Base-by-base conservation (phyloP, 2,113 vertebrate genomes). In the Seriola rivoliana region DNA sequence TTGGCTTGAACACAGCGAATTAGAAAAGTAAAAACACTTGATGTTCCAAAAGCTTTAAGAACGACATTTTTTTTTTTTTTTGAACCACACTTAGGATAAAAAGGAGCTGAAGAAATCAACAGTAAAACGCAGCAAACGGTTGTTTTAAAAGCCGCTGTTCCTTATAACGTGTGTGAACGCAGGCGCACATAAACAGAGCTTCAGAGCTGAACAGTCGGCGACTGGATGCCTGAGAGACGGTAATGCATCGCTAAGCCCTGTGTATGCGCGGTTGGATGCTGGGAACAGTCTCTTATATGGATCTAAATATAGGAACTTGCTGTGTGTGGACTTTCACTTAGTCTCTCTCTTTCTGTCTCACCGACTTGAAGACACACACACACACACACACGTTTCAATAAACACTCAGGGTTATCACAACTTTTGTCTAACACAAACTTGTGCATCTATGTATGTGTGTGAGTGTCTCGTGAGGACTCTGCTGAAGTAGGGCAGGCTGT, bases 401-500 rank as follows among this genome's bases (percentile, higher is more conserved):
- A 85, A 84, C 86, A 91, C 69, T 86, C 66, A 55, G 71, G 66
- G 71, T 85, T 85, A 83, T 81, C 55, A 75, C 78, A 86, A 86
- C 81, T 87, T 89, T 91, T 84, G 79, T 87, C 72, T 66, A 77
- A 60, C 77, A 82, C 63, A 85, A 59, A 66, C 69, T 55, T 70
- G 40, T 80, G 73, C 80, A 80, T 88, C 69, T 71, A 38, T 78
- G 66, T 78, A 46, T 38, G 32, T 70, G 78, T 77, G 71, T 64
- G 80, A 78, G 77, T 67, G 82, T 87, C 88, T 90, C 89, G 29
- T 70, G 92, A 92, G 92, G 85, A 73, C 82, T 88, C 60, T 60
- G 68, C 82, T 90, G 89, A 93, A 94, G 93, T 93, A 93, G 93
- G 93, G 82, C 92, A 93, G 87, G 82, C 90, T 70, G 84, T 66